These are phyloP conservation scores for Pelobates cultripes DNA, from an alignment of 2,797 vertebrate species.

Conservation along the genomic window DNA sequence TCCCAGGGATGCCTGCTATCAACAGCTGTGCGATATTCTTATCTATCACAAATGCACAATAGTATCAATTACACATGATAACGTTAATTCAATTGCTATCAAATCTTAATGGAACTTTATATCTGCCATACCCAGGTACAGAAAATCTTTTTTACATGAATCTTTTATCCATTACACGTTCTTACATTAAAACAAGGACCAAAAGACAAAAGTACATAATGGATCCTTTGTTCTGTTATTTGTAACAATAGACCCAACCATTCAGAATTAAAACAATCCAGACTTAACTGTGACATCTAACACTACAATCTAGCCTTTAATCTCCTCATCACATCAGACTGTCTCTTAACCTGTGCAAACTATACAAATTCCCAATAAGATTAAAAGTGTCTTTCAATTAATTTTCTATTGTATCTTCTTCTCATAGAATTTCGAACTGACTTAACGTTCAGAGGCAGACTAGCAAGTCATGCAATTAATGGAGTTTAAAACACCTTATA, in stretches of 20 bases:
- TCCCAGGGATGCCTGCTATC: no score
- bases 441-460: neutral
- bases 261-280: neutral
- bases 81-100: no score
- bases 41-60: no score
- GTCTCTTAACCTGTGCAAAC: neutral
- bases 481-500: no score
- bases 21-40: no score
- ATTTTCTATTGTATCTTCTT: neutral
- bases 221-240: neutral
- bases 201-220: neutral
- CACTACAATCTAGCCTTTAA: neutral
- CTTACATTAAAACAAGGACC: no score
- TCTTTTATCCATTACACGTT: no score
- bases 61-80: no score
- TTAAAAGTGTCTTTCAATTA: neutral
- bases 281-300: neutral
- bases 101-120: no score
- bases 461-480: no score
- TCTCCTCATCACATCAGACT: neutral
- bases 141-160: no score
- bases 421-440: neutral
- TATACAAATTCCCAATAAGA: neutral
- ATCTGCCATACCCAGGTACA: no score
- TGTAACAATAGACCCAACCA: neutral